phyloP scores from a whole-genome alignment of 1,140 invertebrate species.

The Drosophila parvula region DNA sequence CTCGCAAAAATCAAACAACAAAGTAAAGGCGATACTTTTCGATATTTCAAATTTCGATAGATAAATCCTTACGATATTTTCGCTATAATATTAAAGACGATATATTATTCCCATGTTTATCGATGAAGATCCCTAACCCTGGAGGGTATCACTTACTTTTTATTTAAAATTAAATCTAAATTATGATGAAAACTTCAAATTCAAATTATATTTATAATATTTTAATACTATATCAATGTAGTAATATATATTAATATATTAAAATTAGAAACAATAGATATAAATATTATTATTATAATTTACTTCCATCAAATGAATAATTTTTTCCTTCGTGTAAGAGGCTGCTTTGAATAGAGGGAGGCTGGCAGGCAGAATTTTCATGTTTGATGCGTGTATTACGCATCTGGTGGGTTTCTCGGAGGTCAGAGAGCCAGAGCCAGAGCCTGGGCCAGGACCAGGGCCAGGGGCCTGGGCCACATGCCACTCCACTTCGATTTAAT shows the following conservation, averaged over 20 bases:
- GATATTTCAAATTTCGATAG: no score
- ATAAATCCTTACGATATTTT: no score
- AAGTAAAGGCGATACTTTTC: no score
- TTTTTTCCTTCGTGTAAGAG: not conserved
- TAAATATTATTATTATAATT: not conserved
- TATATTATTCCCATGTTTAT: no score
- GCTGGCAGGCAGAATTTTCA: conserved; percentile 57
- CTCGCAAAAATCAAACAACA: no score
- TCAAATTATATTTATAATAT: no score
- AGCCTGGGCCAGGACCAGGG: conserved; percentile 30
- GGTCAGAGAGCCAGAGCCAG: conserved; percentile 32
- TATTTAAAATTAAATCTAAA: no score
- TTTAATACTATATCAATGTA: no score
- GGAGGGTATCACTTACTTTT: no score
- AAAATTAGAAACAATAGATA: not conserved
- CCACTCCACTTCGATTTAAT: conserved; percentile 75
- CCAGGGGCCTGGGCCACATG: conserved; percentile 50
- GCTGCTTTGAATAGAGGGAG: conserved; percentile 4
- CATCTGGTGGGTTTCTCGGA: conserved; percentile 73
- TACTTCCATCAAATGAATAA: not conserved
- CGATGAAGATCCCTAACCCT: no score
- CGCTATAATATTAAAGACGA: no score
- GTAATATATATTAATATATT: not conserved
- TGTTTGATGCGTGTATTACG: conserved; percentile 78
- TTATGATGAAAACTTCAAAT: no score